These are phyloP conservation scores for Chromis chromis DNA, from an alignment of 2,797 vertebrate genomes.

Conservation along the genomic window DNA sequence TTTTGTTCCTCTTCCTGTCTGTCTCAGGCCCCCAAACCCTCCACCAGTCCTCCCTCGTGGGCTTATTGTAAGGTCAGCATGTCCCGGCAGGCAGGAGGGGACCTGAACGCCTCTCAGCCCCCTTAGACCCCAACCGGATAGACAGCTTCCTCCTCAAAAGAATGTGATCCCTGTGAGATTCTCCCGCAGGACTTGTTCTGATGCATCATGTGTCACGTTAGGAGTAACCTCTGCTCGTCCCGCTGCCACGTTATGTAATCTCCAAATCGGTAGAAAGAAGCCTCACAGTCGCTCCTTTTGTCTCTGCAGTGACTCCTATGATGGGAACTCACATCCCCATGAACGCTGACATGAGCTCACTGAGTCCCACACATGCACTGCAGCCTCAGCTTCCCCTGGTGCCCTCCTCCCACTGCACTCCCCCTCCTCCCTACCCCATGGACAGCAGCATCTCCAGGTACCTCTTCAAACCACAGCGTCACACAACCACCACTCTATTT, in stretches of 20 bases:
- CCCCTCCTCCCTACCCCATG: conserved; percentile 98
- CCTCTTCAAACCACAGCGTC: conserved; percentile 62
- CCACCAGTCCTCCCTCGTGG: conserved; percentile 37
- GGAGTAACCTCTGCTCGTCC: conserved; percentile 54
- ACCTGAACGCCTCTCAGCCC: conserved; percentile 42
- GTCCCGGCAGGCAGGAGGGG: conserved; percentile 64
- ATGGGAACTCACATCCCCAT: conserved; percentile 97
- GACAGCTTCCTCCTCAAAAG: conserved; percentile 57
- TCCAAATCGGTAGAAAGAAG: conserved; percentile 32
- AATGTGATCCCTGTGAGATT: conserved; percentile 76
- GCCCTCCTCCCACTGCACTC: conserved; percentile 97
- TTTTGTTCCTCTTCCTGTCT: conserved; percentile 53
- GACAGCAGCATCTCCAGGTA: conserved; percentile 99
- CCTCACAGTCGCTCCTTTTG: conserved; percentile 79
- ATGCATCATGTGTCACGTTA: conserved; percentile 55
- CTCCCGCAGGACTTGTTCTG: conserved; percentile 50
- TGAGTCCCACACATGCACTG: conserved; percentile 95
- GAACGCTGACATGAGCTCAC: conserved; percentile 95
- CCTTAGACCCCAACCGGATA: conserved; percentile 26
- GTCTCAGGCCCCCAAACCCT: conserved; percentile 12
- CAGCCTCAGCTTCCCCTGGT: conserved; percentile 96
- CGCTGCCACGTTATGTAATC: conserved; percentile 20
- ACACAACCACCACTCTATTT: conserved; percentile 27
- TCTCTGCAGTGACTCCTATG: conserved; percentile 93
- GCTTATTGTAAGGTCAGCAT: conserved; percentile 53